Percentiles rank a stretch among this genome's conserved stretches.
Conservation (phyloP, 2,888 invertebrate species). For the Hetaerina titia region DNA sequence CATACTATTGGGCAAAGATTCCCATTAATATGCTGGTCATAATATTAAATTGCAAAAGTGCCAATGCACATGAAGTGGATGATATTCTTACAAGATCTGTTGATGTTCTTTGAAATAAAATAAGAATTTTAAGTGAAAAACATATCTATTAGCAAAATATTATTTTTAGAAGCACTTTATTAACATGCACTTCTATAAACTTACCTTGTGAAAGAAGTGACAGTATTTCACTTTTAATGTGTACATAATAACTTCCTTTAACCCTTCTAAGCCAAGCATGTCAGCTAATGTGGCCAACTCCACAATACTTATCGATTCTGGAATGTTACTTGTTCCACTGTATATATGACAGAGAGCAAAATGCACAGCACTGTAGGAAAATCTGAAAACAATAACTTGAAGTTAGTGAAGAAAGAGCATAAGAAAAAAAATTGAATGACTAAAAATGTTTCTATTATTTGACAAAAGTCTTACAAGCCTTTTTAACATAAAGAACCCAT, state of each 20-base stretch:
- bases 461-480: background rate
- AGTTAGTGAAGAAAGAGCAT: background rate
- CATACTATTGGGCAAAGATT: too few species aligned
- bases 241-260: slow-evolving; percentile 94
- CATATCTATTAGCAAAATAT: too few species aligned
- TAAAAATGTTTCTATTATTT: background rate
- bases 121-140: too few species aligned
- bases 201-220: slow-evolving; percentile 94
- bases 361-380: slow-evolving; percentile 91
- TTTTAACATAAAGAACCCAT: background rate
- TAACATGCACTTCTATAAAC: slow-evolving; percentile 62
- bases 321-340: slow-evolving; percentile 93
- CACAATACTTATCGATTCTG: slow-evolving; percentile 90
- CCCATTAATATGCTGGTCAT: too few species aligned
- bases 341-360: slow-evolving; percentile 96
- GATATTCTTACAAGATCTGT: too few species aligned
- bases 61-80: too few species aligned
- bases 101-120: too few species aligned
- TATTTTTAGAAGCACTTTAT: too few species aligned
- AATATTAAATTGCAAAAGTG: too few species aligned
- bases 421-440: background rate
- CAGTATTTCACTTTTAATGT: slow-evolving; percentile 93
- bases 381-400: slow-evolving; percentile 78
- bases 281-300: slow-evolving; percentile 94
- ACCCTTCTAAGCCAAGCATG: slow-evolving; percentile 92